These are phyloP conservation scores for Rhamnusium bicolor DNA, from an alignment of 2,888 invertebrate species.

Conservation along the genomic window DNA sequence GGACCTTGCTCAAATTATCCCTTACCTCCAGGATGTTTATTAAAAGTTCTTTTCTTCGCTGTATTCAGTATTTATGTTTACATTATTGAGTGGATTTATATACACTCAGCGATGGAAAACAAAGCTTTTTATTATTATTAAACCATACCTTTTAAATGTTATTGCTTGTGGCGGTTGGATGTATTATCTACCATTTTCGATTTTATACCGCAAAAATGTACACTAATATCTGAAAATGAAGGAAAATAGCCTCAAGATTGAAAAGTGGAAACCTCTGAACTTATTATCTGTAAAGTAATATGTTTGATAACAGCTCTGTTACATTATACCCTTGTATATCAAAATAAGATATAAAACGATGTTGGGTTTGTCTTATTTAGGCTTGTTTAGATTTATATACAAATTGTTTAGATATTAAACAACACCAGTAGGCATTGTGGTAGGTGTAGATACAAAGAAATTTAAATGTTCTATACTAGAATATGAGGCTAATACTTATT, in stretches of 20 bases:
- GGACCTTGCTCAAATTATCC: slow-evolving; percentile 12
- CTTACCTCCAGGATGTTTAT: slow-evolving; percentile 28
- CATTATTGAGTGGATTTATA: slow-evolving; percentile 14
- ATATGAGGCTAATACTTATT: too few relatives aligned
- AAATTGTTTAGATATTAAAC: too few relatives aligned
- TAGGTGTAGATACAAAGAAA: too few relatives aligned
- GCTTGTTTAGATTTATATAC: too few relatives aligned
- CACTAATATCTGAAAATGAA: neutral
- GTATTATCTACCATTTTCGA: neutral
- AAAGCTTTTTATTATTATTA: slow-evolving; percentile 16
- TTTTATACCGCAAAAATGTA: neutral
- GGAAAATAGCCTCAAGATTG: neutral
- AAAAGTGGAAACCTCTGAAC: neutral
- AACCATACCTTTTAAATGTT: slow-evolving; percentile 5
- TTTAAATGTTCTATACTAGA: too few relatives aligned
- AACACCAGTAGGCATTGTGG: too few relatives aligned
- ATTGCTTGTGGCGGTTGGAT: neutral
- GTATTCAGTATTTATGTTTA: slow-evolving; percentile 29
- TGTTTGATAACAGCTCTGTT: neutral
- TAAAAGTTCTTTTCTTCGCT: slow-evolving; percentile 31
- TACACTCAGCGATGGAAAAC: slow-evolving; percentile 4
- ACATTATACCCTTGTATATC: too few relatives aligned
- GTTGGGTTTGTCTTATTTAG: too few relatives aligned
- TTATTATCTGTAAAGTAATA: neutral
- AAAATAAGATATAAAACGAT: too few relatives aligned